These are phyloP conservation scores for Agrochola macilenta DNA, from an alignment of 2,888 invertebrate species.

Conservation along the genomic window DNA sequence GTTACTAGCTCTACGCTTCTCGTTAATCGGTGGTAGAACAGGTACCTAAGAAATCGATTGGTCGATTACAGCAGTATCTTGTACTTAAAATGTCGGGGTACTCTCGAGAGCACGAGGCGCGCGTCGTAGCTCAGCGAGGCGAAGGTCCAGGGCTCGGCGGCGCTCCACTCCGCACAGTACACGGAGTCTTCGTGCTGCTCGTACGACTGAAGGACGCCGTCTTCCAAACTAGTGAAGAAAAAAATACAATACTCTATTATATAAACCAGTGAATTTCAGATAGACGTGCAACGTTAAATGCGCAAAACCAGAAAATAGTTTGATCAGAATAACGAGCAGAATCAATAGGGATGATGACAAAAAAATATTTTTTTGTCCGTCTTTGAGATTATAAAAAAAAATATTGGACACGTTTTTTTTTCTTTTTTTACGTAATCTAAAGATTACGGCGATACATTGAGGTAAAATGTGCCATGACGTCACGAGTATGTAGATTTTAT, in stretches of 20 bases:
- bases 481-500: no score
- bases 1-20: background rate
- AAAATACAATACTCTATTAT: background rate
- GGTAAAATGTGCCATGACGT: no score
- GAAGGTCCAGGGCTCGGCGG: constrained; percentile 99
- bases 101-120: constrained; percentile 97
- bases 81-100: constrained; percentile 98
- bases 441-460: no score
- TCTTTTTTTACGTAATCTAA: no score
- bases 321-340: no score
- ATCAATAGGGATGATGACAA: no score
- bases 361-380: no score
- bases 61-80: constrained; percentile 94
- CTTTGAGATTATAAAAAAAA: no score
- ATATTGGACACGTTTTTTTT: no score
- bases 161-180: constrained; percentile 99
- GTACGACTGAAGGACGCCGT: constrained; percentile 97
- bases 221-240: constrained; percentile 91
- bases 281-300: no score
- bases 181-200: constrained; percentile 99
- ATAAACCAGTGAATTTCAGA: background rate
- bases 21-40: background rate
- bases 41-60: background rate
- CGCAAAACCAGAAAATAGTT: no score
- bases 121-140: constrained; percentile 99